These are phyloP conservation scores for Montifringilla adamsi DNA, from an alignment of 2,113 vertebrate genomes.

Conservation along the genomic window DNA sequence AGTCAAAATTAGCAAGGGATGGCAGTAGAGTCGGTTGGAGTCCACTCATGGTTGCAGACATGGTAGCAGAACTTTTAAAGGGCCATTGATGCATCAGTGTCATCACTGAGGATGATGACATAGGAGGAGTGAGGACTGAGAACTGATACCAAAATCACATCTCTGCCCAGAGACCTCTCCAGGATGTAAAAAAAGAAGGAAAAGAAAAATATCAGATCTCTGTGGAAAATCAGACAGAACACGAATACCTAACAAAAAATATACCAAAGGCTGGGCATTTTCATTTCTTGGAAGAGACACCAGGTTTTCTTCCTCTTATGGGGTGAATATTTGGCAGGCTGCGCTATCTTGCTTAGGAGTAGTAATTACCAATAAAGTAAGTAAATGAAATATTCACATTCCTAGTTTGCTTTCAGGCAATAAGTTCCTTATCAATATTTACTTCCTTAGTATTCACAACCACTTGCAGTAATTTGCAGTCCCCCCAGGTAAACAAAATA, in stretches of 20 bases:
- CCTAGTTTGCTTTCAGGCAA: not conserved
- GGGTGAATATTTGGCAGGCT: not conserved
- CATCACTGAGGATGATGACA: too few species aligned
- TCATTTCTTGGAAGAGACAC: not conserved
- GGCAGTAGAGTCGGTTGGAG: not conserved
- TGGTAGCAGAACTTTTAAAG: not conserved
- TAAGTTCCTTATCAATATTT: not conserved
- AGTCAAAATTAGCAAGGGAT: not conserved
- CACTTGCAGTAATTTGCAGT: not conserved
- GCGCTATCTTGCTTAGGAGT: not conserved
- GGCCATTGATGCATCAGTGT: not conserved
- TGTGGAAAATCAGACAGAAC: not conserved
- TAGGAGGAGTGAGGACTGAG: not conserved
- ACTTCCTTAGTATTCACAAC: not conserved
- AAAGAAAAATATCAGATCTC: not conserved
- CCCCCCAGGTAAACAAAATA: not conserved
- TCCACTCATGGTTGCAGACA: not conserved
- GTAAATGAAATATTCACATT: not conserved
- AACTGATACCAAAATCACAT: not conserved
- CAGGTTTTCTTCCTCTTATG: not conserved
- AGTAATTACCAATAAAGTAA: slow-evolving; percentile 8
- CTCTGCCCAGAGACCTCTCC: not conserved
- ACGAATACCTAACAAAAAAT: not conserved
- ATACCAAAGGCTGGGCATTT: not conserved
- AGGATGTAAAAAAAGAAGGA: not conserved